Conservation (phyloP, 2,888 invertebrate species). For the Schizaphis graminum region DNA sequence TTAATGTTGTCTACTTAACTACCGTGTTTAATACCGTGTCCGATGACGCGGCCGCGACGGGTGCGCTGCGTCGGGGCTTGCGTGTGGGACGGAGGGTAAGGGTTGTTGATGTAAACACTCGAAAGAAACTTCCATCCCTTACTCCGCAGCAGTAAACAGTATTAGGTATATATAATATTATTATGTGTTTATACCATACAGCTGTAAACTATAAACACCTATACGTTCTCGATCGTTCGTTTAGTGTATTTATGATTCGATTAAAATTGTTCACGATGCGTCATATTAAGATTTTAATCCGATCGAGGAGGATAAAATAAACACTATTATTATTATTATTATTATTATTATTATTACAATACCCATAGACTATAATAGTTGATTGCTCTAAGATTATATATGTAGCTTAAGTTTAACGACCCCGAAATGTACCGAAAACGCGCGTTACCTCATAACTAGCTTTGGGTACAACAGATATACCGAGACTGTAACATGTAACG, state of each 20-base stretch:
- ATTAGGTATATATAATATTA: not conserved
- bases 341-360: too few relatives aligned
- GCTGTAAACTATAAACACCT: not conserved
- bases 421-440: not conserved
- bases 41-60: not conserved
- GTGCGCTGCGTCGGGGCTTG: not conserved
- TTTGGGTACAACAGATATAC: not conserved
- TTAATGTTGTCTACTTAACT: slow-evolving; percentile 42
- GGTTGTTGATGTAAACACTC: not conserved
- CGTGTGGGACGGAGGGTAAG: not conserved
- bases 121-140: slow-evolving; percentile 17
- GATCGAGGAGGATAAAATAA: slow-evolving; percentile 28
- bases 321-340: not conserved
- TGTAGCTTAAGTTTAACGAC: not conserved
- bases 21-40: slow-evolving; percentile 40
- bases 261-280: slow-evolving; percentile 27
- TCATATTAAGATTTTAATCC: slow-evolving; percentile 56
- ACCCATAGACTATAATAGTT: not conserved
- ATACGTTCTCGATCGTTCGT: not conserved
- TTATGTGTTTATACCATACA: slow-evolving; percentile 3
- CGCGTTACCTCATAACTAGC: not conserved
- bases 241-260: slow-evolving; percentile 50
- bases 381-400: not conserved
- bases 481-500: too few relatives aligned
- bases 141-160: not conserved